A percentile compares a stretch with the other conserved stretches of the same genome.
phyloP scores from a whole-genome alignment of 2,888 invertebrate genomes.

The Cybosia mesomella region DNA sequence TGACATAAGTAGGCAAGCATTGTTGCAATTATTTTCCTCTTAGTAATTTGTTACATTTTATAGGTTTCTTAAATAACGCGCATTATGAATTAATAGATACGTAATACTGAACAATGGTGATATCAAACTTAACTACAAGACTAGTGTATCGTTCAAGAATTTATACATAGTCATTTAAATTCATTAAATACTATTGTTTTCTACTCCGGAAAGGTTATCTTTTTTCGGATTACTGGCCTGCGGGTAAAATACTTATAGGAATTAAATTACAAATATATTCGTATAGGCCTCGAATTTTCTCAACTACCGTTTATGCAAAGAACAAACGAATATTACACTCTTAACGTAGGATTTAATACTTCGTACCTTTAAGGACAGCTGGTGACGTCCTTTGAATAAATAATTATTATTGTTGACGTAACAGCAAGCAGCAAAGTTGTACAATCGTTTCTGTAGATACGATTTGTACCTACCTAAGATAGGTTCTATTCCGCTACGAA shows the following conservation, averaged over 20 bases:
- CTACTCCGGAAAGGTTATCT: too few relatives aligned
- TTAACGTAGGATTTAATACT: conserved; percentile 11
- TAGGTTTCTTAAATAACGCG: neutral
- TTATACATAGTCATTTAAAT: too few relatives aligned
- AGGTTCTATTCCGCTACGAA: too few relatives aligned
- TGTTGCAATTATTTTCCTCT: conserved; percentile 15
- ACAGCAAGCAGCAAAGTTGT: neutral
- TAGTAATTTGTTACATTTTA: neutral
- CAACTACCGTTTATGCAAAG: neutral
- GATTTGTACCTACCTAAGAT: neutral
- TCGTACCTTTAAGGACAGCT: conserved; percentile 27
- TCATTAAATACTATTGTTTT: too few relatives aligned
- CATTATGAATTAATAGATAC: neutral
- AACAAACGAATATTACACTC: conserved; percentile 10
- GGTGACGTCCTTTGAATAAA: conserved; percentile 41
- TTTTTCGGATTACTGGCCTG: too few relatives aligned
- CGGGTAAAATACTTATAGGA: neutral
- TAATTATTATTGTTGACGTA: conserved; percentile 27
- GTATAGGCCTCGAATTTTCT: neutral
- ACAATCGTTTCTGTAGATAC: neutral
- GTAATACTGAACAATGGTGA: neutral
- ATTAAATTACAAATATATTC: neutral
- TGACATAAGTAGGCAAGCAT: conserved; percentile 1
- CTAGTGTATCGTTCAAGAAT: neutral
- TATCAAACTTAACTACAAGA: neutral